These are phyloP conservation scores for Zoanthus sociatus DNA, from an alignment of 92 coral and sea anemone genomes.

Conservation along the genomic window DNA sequence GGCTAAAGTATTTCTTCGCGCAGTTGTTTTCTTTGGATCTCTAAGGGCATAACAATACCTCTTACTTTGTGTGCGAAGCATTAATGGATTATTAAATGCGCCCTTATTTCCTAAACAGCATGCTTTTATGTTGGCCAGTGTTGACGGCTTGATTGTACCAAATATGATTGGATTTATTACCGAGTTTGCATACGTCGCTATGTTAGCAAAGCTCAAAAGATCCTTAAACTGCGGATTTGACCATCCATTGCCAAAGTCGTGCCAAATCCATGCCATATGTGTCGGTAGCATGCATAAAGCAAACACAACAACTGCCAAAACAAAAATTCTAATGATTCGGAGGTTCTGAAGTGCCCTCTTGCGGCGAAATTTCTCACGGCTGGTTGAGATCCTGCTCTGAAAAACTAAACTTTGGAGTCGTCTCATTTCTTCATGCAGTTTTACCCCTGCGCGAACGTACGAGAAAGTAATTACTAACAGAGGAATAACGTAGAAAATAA, in stretches of 20 bases:
- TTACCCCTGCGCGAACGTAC: constrained; percentile 81
- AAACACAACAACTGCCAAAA: constrained; percentile 26
- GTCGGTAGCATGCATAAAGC: constrained; percentile 37
- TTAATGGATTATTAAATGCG: constrained; percentile 17
- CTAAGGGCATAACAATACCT: constrained; percentile 18
- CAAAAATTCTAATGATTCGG: constrained; percentile 30
- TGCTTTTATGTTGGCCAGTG: constrained; percentile 19
- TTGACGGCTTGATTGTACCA: constrained; percentile 33
- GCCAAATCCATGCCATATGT: constrained; percentile 48
- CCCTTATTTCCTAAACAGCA: constrained; percentile 28
- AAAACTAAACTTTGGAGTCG: constrained; percentile 2
- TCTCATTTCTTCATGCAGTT: constrained; percentile 45
- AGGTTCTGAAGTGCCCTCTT: constrained; percentile 40
- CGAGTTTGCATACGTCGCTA: constrained; percentile 21
- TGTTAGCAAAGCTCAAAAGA: constrained; percentile 33
- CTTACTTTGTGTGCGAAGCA: constrained; percentile 33
- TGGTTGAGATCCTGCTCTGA: constrained; percentile 18
- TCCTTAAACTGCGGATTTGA: constrained; percentile 20
- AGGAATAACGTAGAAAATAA: constrained; percentile 84
- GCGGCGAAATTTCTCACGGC: constrained; percentile 27
- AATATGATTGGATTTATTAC: constrained; percentile 36
- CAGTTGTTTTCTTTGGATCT: background rate
- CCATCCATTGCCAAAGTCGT: constrained; percentile 32
- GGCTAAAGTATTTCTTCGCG: background rate
- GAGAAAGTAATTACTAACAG: constrained; percentile 80